Base-by-base conservation (phyloP, 2,888 invertebrate genomes). In the Macaria liturata region DNA sequence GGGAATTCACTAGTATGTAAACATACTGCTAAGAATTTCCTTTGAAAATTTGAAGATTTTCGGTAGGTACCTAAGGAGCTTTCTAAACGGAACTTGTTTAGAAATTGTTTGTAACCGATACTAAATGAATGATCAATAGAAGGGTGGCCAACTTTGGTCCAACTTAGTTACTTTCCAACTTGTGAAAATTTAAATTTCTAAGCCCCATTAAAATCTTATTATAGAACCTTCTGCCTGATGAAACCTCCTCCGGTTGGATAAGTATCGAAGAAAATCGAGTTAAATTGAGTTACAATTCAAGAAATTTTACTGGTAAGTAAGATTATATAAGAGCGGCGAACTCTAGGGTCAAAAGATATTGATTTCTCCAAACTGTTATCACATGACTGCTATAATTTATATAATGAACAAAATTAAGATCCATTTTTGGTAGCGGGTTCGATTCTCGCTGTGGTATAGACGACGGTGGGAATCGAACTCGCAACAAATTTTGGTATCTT, bases 51-150 rank as follows among this genome's bases (percentile, higher is more conserved):
- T 37, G 5, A 37, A 37, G 34, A 37, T 37, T 4, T 4, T 4
- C 7, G 34, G 7, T 37, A 37, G 4, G 4, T 4, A 7, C 7
- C 1, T 37, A 37, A 37, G 7, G 5, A 7, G 7, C 4, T 37
- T 37, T 37, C 34, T 37, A 37, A 37, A 4, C 9, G 42, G 49
- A 46, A 37, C 46, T 42, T 52, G 55, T 53, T 59, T 49, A 42
- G 43, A 53, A 54, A 55, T 56, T 60, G 55, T 60, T 56, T 48
- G 48, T 32, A 56, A 53, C 49, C 46, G 51, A 52, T 55, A 55
- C 59, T 52, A n/a, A 55, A 60, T 60, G 52, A 60, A 56, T 53
- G 59, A 55, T 60, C 59, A 46, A 56, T 60, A 32, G 47, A 52
- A 32, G 43, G 55, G 43, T 44, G 46, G 50, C 31, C 31, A 56